Conservation (phyloP, 2,113 vertebrate species). For the Platichthys flesus region DNA sequence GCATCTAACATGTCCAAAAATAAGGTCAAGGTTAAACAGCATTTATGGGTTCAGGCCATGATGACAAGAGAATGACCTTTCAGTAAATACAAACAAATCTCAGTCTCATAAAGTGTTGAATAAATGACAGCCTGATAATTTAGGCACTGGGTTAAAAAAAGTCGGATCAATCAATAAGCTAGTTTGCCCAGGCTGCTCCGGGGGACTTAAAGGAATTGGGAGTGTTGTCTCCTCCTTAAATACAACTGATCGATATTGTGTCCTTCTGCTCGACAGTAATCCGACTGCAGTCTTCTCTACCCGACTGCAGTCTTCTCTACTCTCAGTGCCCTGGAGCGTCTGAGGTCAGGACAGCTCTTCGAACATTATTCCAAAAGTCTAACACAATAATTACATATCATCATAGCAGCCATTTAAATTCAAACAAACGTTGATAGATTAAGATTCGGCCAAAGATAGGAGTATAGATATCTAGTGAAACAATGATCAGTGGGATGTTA, state of each 20-base stretch:
- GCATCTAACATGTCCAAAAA: background rate
- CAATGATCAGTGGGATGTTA: constrained; percentile 23
- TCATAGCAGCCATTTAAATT: no score
- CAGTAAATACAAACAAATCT: background rate
- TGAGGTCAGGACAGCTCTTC: background rate
- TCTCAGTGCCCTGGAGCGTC: constrained; percentile 12
- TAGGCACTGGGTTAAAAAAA: constrained; percentile 31
- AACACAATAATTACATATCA: constrained; percentile 5
- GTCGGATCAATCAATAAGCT: constrained; percentile 58
- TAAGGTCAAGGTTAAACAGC: constrained; percentile 12
- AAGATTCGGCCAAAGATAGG: constrained; percentile 8
- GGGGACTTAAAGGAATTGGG: constrained; percentile 38
- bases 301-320: constrained; percentile 24
- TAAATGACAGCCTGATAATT: constrained; percentile 43
- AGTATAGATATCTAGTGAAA: constrained; percentile 16
- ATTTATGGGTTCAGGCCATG: background rate
- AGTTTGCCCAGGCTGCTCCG: constrained; percentile 5
- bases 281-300: constrained; percentile 24
- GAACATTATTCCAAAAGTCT: constrained; percentile 17
- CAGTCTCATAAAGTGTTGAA: constrained; percentile 6
- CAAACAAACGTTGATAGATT: background rate
- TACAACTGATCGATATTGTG: constrained; percentile 37
- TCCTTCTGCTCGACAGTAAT: constrained; percentile 6
- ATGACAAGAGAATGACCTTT: constrained; percentile 15
- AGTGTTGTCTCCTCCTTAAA: constrained; percentile 47